Percentiles rank a stretch among this genome's conserved stretches.
These are phyloP conservation scores for Lutjanus argentimaculatus DNA, from an alignment of 2,797 vertebrate genomes.

Conservation along the genomic window DNA sequence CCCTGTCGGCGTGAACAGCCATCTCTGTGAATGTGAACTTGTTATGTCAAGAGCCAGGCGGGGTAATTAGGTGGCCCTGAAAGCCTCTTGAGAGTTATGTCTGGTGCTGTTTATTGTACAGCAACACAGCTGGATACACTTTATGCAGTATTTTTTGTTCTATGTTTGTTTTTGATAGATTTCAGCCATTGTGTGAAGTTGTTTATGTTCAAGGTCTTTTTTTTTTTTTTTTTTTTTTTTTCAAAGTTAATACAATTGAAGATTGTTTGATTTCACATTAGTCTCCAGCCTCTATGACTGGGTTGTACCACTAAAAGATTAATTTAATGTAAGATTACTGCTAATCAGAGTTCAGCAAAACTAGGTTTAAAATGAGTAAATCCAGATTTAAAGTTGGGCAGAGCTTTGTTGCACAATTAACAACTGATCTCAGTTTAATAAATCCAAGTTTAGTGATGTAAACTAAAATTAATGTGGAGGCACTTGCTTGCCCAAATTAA, in stretches of 20 bases:
- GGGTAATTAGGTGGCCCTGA: neutral
- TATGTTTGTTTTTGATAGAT: neutral
- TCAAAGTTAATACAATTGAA: neutral
- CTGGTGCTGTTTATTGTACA: neutral
- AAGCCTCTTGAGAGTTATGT: neutral
- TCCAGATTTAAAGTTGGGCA: no score
- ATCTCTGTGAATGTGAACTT: constrained; percentile 18
- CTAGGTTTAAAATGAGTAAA: no score
- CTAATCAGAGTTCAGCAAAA: no score
- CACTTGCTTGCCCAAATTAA: no score
- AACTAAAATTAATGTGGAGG: no score
- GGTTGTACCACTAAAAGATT: no score
- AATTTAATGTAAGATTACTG: no score
- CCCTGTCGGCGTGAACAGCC: constrained; percentile 31
- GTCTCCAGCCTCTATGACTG: neutral
- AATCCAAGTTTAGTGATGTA: no score
- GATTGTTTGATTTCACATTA: neutral
- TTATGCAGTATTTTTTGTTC: neutral
- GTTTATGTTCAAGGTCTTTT: no score
- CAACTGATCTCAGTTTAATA: no score
- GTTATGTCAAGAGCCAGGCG: constrained; percentile 25
- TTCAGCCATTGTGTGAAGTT: neutral
- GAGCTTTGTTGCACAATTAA: no score
- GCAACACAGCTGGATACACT: neutral
- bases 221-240: neutral